A percentile compares a stretch with the other conserved stretches of the same genome.
Evolutionary conservation across 1,140 invertebrate species (phyloP).

Genomic region (Leptinotarsa undecemlineata): DNA sequence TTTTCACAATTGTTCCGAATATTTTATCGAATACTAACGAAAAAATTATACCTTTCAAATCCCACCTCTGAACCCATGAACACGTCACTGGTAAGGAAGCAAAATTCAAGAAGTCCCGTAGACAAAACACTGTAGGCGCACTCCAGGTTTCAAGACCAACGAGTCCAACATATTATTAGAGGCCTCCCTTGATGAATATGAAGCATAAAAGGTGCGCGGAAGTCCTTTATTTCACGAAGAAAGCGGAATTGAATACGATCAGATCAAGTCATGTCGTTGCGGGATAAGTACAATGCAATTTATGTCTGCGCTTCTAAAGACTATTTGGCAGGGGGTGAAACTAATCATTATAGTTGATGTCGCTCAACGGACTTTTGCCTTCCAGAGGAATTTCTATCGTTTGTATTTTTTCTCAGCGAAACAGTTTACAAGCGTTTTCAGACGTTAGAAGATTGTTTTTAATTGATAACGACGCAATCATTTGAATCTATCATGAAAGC

Average conservation of each 20-base stretch:
- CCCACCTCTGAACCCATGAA: too few species aligned
- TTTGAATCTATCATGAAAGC: too few species aligned
- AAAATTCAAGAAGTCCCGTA: conserved; percentile 29
- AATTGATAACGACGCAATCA: too few species aligned
- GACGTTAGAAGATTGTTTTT: neutral
- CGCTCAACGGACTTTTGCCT: conserved; percentile 24
- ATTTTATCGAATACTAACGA: too few species aligned
- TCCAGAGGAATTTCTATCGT: conserved; percentile 21
- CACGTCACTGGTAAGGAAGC: conserved; percentile 25
- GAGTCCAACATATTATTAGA: conserved; percentile 44
- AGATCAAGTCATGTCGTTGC: conserved; percentile 47
- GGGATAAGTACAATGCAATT: conserved; percentile 33
- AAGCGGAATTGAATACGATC: conserved; percentile 44
- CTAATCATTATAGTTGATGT: conserved; percentile 31
- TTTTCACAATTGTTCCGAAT: too few species aligned
- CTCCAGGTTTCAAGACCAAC: conserved; percentile 34
- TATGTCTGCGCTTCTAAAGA: conserved; percentile 28
- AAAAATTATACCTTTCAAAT: too few species aligned
- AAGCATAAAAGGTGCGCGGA: conserved; percentile 44
- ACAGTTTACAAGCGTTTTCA: neutral
- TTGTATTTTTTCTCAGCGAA: conserved; percentile 13
- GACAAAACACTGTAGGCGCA: conserved; percentile 45
- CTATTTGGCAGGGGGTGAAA: conserved; percentile 31
- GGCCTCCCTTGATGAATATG: conserved; percentile 42
- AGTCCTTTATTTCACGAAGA: conserved; percentile 43